phyloP scores from a whole-genome alignment of 2,797 vertebrate species.

The Enteromius mattozi region DNA sequence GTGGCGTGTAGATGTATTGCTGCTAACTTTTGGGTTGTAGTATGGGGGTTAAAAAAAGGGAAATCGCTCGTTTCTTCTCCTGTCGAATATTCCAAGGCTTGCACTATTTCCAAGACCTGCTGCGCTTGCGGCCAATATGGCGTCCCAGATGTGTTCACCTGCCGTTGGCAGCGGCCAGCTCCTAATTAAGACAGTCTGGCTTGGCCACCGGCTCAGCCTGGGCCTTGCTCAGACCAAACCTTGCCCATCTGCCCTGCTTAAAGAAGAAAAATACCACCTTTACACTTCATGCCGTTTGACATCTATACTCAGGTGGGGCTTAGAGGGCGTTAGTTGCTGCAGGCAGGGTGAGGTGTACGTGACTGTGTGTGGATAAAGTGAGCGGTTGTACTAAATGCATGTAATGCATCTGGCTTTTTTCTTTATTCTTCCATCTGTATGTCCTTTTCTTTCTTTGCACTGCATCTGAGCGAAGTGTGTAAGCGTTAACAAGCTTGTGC shows the following conservation, averaged over 20 bases:
- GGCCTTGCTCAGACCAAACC: conserved; percentile 54
- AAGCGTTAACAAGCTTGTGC: conserved; percentile 36
- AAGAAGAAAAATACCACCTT: conserved; percentile 63
- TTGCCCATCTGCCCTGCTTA: conserved; percentile 63
- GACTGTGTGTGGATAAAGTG: conserved; percentile 8
- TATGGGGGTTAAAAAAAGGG: conserved; percentile 13
- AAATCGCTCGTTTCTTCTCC: conserved; percentile 44
- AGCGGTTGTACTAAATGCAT: conserved; percentile 6
- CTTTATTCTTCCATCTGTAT: background rate
- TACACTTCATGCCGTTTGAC: conserved; percentile 36
- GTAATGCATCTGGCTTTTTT: background rate
- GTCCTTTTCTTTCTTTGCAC: conserved; percentile 14
- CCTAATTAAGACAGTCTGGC: conserved; percentile 68
- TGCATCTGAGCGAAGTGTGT: conserved; percentile 26
- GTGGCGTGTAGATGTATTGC: conserved; percentile 44
- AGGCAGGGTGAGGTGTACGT: background rate
- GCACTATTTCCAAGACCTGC: conserved; percentile 63
- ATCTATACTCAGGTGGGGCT: conserved; percentile 33
- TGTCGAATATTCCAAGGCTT: conserved; percentile 55
- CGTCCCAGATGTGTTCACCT: conserved; percentile 68
- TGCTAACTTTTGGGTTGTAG: conserved; percentile 35
- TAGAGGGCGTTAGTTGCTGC: conserved; percentile 31
- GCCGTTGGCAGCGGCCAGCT: conserved; percentile 58
- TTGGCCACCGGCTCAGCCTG: conserved; percentile 48
- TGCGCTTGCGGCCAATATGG: conserved; percentile 62